A percentile compares a stretch with the other conserved stretches of the same genome.
These are phyloP conservation scores for Indicator maculatus DNA, from an alignment of 2,113 vertebrate species.

Conservation along the genomic window DNA sequence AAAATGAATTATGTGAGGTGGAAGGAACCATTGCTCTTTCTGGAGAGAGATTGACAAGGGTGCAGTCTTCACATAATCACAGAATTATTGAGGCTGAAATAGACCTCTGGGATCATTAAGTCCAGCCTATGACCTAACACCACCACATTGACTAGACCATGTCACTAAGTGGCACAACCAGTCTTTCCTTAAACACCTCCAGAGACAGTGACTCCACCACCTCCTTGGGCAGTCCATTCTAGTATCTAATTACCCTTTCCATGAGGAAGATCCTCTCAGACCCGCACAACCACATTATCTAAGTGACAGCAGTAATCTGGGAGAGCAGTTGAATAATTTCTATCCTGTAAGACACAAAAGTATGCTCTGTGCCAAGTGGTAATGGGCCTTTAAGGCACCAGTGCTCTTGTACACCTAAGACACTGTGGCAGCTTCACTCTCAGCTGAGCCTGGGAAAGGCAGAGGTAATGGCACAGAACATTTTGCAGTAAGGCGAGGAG, in stretches of 20 bases:
- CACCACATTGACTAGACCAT: no score
- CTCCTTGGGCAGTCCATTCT: no score
- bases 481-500: background rate
- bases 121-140: no score
- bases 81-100: no score
- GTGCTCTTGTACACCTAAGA: background rate
- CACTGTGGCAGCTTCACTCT: background rate
- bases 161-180: no score
- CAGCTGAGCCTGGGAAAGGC: background rate
- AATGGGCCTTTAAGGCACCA: background rate
- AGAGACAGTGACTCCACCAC: no score
- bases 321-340: background rate
- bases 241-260: no score
- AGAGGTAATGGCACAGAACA: background rate
- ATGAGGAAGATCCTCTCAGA: background rate
- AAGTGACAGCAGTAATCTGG: background rate
- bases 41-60: background rate
- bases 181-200: no score
- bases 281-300: background rate
- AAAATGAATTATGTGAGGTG: background rate
- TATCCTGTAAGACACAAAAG: background rate
- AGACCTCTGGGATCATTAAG: no score
- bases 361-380: background rate
- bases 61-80: background rate
- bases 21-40: accelerated